A percentile compares a stretch with the other conserved stretches of the same genome.
phyloP scores from a whole-genome alignment of 2,888 invertebrate species.

The Eutolmus rufibarbis region DNA sequence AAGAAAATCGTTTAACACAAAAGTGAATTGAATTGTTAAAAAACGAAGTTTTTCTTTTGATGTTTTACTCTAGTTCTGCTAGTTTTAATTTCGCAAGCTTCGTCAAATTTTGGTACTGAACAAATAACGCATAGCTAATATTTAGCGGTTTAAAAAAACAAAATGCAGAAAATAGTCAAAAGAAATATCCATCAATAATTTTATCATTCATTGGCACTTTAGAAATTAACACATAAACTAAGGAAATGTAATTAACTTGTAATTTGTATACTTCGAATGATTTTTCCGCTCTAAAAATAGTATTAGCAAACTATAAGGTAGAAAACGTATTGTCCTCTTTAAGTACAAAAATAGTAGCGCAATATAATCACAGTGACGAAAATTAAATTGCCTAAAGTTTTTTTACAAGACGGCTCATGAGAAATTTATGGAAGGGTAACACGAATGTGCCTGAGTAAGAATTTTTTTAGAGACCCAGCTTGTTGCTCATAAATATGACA shows the following conservation, averaged over 20 bases:
- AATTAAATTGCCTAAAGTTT: slow-evolving; percentile 9
- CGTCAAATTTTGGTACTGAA: too few relatives aligned
- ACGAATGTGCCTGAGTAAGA: not conserved
- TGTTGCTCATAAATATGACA: not conserved
- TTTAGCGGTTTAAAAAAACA: too few relatives aligned
- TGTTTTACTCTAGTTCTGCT: too few relatives aligned
- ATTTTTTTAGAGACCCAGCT: not conserved
- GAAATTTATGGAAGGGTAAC: slow-evolving; percentile 10
- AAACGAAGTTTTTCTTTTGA: too few relatives aligned
- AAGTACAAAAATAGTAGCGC: not conserved
- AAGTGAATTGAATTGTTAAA: too few relatives aligned
- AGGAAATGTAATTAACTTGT: not conserved
- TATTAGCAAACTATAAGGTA: not conserved
- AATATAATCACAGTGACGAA: not conserved
- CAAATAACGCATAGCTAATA: too few relatives aligned
- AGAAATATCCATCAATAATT: not conserved
- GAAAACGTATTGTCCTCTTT: not conserved
- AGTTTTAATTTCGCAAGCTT: too few relatives aligned
- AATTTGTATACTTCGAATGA: not conserved
- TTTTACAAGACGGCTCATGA: not conserved
- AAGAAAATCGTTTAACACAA: too few relatives aligned
- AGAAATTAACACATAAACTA: not conserved
- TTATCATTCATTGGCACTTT: not conserved
- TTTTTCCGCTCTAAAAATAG: not conserved
- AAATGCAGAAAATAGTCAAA: too few relatives aligned